Evolutionary conservation across 92 coral and sea anemone species (phyloP).

Genomic region (Metridium senile): DNA sequence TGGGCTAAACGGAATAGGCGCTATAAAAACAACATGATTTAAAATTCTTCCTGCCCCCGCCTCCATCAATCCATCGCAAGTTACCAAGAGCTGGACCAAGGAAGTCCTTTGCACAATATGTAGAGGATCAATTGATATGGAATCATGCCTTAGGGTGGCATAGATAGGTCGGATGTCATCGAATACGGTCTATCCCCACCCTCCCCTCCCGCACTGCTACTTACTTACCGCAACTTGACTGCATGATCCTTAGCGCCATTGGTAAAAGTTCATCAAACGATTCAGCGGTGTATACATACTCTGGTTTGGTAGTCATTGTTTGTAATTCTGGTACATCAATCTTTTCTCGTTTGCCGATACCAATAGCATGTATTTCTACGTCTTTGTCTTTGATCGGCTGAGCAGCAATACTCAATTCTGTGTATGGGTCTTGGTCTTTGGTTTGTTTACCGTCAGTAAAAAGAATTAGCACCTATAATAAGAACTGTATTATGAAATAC

Average conservation of each 20-base stretch:
- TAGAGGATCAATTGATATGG: too few species aligned
- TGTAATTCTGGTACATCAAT: constrained; percentile 23
- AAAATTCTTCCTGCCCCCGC: not conserved
- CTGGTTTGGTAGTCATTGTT: constrained; percentile 22
- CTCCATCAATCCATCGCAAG: too few species aligned
- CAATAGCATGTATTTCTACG: constrained; percentile 21
- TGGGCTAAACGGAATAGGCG: not conserved
- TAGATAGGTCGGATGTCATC: too few species aligned
- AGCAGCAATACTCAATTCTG: constrained; percentile 2
- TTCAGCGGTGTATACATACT: constrained; percentile 22
- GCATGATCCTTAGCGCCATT: constrained; percentile 17
- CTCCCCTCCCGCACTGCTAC: not conserved
- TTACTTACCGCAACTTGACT: constrained; percentile 17
- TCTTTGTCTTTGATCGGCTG: constrained; percentile 31
- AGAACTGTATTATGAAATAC: constrained; percentile 4
- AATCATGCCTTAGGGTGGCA: too few species aligned
- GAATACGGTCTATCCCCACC: not conserved
- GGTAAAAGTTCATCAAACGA: constrained; percentile 20
- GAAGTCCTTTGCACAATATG: too few species aligned
- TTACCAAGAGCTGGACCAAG: too few species aligned
- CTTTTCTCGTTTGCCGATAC: not conserved
- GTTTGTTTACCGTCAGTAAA: constrained; percentile 57
- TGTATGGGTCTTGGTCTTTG: constrained; percentile 16
- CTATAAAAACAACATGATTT: not conserved
- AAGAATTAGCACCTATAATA: constrained; percentile 35